phyloP scores from a whole-genome alignment of 1,140 invertebrate species.

The Formica selysi region DNA sequence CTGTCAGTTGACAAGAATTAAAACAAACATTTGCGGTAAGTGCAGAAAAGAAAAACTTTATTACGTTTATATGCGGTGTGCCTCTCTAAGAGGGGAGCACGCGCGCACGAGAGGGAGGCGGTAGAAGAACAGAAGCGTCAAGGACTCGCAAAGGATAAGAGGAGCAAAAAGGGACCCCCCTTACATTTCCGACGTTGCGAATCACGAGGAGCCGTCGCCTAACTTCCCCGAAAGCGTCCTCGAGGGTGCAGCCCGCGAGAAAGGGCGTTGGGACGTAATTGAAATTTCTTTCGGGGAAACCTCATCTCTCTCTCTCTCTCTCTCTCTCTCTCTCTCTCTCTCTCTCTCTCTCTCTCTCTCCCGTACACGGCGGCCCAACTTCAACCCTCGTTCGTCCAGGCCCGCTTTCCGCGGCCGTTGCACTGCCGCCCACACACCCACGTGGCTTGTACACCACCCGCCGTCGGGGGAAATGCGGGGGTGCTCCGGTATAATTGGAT shows the following conservation, averaged over 20 bases:
- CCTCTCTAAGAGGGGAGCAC: not conserved
- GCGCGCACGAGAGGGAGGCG: not conserved
- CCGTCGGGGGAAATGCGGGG: conserved; percentile 20
- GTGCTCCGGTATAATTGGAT: conserved; percentile 55
- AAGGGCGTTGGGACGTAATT: conserved; percentile 72
- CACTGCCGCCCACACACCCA: conserved; percentile 71
- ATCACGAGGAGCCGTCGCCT: conserved; percentile 59
- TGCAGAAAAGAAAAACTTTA: conserved; percentile 27
- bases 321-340: conserved; percentile 3
- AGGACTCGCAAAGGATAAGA: conserved; percentile 28
- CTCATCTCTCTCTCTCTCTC: conserved; percentile 47
- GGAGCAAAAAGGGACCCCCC: conserved; percentile 28
- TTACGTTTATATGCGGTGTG: conserved; percentile 12
- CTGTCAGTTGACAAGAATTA: not conserved
- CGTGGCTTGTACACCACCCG: conserved; percentile 36
- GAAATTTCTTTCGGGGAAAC: conserved; percentile 80
- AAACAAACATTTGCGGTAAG: conserved; percentile 14
- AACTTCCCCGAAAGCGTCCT: conserved; percentile 70
- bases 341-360: conserved; percentile 5
- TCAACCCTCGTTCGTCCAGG: conserved; percentile 31
- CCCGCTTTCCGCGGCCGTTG: conserved; percentile 75
- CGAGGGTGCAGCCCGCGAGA: conserved; percentile 55
- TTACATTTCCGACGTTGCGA: conserved; percentile 40
- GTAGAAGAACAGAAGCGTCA: conserved; percentile 19
- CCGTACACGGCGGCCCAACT: conserved; percentile 44